Conservation (phyloP, 1,140 invertebrate species). For the Delia radicum region DNA sequence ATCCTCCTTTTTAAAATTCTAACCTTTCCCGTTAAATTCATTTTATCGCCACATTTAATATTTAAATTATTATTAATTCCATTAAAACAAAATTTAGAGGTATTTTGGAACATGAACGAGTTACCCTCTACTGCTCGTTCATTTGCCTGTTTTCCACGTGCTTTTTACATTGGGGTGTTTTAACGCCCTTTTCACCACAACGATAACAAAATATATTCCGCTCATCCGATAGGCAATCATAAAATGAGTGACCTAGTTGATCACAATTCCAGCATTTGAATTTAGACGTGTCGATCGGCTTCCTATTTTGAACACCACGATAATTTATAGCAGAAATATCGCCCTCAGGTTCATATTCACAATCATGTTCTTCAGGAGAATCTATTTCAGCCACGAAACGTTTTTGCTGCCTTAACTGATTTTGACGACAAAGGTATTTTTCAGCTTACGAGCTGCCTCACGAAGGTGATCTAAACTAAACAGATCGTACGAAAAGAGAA, state of each 20-base stretch:
- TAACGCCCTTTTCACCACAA: slow-evolving; percentile 13
- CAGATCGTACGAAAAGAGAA: neutral
- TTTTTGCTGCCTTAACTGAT: neutral
- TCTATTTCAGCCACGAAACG: neutral
- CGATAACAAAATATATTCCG: slow-evolving; percentile 13
- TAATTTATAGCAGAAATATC: neutral
- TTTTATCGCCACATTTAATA: neutral
- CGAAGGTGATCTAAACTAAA: neutral
- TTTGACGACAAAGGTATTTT: neutral
- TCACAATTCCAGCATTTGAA: slow-evolving; percentile 24
- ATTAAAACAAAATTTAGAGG: neutral
- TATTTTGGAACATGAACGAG: neutral
- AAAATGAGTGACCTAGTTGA: slow-evolving; percentile 8
- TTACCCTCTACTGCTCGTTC: neutral
- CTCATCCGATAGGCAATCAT: slow-evolving; percentile 1
- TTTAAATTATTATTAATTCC: neutral
- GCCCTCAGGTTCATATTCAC: neutral
- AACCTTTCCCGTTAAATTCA: neutral
- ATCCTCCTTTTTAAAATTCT: neutral
- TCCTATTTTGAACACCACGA: neutral
- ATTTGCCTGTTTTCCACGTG: slow-evolving; percentile 1
- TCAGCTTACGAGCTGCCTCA: neutral
- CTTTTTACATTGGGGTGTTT: neutral
- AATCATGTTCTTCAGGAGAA: neutral
- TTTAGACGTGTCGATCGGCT: neutral